A percentile compares a stretch with the other conserved stretches of the same genome.
These are phyloP conservation scores for Drosophila glabriapex DNA, from an alignment of 2,888 invertebrate species.

Conservation along the genomic window DNA sequence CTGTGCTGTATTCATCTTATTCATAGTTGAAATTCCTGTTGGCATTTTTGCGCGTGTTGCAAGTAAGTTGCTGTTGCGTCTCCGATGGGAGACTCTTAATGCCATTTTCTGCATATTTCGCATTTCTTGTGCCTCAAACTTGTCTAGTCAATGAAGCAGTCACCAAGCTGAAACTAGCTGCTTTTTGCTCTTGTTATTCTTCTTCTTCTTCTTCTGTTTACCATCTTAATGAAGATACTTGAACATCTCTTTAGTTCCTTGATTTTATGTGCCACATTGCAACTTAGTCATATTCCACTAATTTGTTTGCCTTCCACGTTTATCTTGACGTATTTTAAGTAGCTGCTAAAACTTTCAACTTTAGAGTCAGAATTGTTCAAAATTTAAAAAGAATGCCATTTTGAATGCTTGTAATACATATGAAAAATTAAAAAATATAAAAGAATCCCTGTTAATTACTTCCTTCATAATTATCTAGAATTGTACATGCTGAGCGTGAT, in stretches of 20 bases:
- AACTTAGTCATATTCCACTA: background rate
- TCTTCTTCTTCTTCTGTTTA: background rate
- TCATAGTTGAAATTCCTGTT: slow-evolving; percentile 57
- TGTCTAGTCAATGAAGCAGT: slow-evolving; percentile 5
- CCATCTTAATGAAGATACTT: background rate
- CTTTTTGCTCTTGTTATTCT: background rate
- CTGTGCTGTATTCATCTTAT: background rate
- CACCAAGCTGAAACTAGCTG: background rate
- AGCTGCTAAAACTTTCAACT: background rate
- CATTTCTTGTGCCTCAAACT: slow-evolving; percentile 10
- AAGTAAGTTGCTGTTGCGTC: slow-evolving; percentile 8
- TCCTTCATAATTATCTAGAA: background rate
- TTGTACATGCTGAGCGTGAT: background rate
- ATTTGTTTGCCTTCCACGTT: background rate
- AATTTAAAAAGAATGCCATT: too few species aligned
- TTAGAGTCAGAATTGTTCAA: too few species aligned
- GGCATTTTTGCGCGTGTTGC: slow-evolving; percentile 27
- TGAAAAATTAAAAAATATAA: background rate
- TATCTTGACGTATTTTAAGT: background rate
- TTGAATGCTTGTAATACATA: background rate
- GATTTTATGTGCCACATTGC: background rate
- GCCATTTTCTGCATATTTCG: slow-evolving; percentile 40
- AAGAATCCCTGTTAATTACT: background rate
- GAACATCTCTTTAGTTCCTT: background rate
- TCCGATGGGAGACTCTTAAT: slow-evolving; percentile 8